These are phyloP conservation scores for Heliconius aoede DNA, from an alignment of 2,888 invertebrate genomes.

Conservation along the genomic window DNA sequence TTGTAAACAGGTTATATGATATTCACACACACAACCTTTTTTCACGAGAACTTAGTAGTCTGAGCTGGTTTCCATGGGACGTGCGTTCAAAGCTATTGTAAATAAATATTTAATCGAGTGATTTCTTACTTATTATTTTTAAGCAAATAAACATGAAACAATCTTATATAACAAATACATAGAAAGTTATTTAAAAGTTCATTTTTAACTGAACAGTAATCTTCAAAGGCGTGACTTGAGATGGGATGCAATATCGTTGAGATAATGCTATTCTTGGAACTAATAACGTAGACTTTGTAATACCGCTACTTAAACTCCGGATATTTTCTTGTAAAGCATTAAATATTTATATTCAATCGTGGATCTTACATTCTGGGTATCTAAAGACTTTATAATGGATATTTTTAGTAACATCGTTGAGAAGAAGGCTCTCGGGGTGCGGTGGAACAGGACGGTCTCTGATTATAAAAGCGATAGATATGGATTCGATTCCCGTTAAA, in stretches of 20 bases:
- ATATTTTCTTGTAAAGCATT: slow-evolving; percentile 22
- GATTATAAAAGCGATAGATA: neutral
- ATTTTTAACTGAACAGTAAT: slow-evolving; percentile 8
- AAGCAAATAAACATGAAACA: too few species aligned
- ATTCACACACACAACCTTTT: too few species aligned
- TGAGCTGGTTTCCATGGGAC: too few species aligned
- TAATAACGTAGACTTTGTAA: slow-evolving; percentile 34
- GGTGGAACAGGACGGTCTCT: neutral
- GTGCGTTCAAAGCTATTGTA: too few species aligned
- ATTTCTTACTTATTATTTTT: too few species aligned
- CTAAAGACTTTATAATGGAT: neutral
- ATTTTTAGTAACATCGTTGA: neutral
- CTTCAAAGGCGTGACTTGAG: slow-evolving; percentile 24
- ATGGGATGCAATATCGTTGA: slow-evolving; percentile 29
- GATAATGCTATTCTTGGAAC: slow-evolving; percentile 25
- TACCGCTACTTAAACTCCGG: slow-evolving; percentile 19
- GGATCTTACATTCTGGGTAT: neutral
- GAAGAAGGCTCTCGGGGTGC: too few species aligned
- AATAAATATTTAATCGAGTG: too few species aligned
- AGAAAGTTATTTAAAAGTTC: neutral
- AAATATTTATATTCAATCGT: slow-evolving; percentile 7
- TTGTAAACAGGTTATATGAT: too few species aligned
- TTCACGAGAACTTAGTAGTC: too few species aligned
- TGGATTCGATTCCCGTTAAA: neutral
- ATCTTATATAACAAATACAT: neutral